Evolutionary conservation across 30 jellyfish, hydroid and myxozoan genomes (phyloP), one percentile per base, ranked within the genome.

Genomic region (Turritopsis rubra): DNA sequence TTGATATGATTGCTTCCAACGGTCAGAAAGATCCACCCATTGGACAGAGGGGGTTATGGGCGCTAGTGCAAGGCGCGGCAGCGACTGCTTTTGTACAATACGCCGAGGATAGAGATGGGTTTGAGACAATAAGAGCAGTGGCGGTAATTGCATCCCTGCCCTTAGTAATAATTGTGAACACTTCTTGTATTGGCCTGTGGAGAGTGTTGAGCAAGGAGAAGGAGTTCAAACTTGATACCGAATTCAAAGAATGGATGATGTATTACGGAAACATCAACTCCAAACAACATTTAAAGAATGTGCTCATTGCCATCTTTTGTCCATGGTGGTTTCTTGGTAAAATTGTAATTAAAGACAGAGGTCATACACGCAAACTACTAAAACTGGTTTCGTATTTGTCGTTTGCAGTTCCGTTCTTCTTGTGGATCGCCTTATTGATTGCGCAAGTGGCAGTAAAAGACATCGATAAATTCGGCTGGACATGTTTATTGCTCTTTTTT

Each of bases 391-490:
- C 66, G 60, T 75, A 75, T 22, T 28, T 75, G 28, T n/a, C 28
- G 9, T 28, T 22, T 28, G 83, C 65, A 22, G 28, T 31, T 1
- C 60, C 60, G 66, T 75, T 75, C 60, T 75, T 13, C 83, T 75
- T 75, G 83, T 75, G 83, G 83, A 18, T 75, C 9, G 41, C 41
- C 7, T 22, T 75, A 75, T 75, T 75, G 60, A 75, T 75, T n/a
- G 83, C 60, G 1, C 27, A 30, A 75, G 83, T 0, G 0, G 53
- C 27, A 18, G 60, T 75, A 26, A 0, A 75, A 8, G 41, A 75
- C 41, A 0, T 75, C 9, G 83, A 75, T 75, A 75, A 75, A 31
- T 75, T 75, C 65, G 83, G 83, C 53, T 75, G 83, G 83, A 22
- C 22, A 9, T n/a, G 66, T 75, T 75, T 75, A 21, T 21, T 75